Evolutionary conservation across 2,888 invertebrate genomes (phyloP), one percentile per base, ranked within the genome.

Genomic region (Biston stratarius): DNA sequence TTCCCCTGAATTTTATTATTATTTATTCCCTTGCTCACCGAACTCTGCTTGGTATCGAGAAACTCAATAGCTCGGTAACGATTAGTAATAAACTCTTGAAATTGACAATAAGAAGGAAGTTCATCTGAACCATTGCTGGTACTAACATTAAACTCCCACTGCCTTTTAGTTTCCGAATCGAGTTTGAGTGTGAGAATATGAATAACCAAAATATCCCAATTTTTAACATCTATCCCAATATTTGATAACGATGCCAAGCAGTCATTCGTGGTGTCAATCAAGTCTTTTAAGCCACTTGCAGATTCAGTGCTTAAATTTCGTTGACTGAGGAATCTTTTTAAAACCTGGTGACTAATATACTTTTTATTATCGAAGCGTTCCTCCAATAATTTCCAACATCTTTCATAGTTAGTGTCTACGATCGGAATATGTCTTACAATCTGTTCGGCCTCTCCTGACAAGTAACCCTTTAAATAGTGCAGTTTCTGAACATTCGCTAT

Each of bases 301-400:
- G 55, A 55, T 55, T 55, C 55, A 7, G 7, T 6, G 3, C 1
- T 12, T 11, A 42, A 42, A 8, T 42, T 55, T 14, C 24, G 15
- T 42, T 55, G 55, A n/a, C 24, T 40, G 11, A 55, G 12, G 6
- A 55, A 11, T 6, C 40, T 15, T 11, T 42, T 55, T 12, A 55
- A 42, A 6, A 42, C 24, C 0, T 42, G 24, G 14, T 40, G 15
- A 24, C 11, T 10, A 15, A 55, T 15, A 14, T 24, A 55, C 11
- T 55, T 55, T 24, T 55, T 55, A 24, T 55, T 55, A 11, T 55
- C 24, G 24, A 10, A 55, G 11, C 55, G n/a, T 6, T 42, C 24
- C 6, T 55, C 24, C 11, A 55, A 42, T 38, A 55, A 6, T 24
- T 10, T 10, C 55, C 55, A 55, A 42, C 42, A 55, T 7, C 42